Evolutionary conservation across 53 echinoderm and acorn worm genomes (phyloP).

Genomic region (Echinarachnius parma): DNA sequence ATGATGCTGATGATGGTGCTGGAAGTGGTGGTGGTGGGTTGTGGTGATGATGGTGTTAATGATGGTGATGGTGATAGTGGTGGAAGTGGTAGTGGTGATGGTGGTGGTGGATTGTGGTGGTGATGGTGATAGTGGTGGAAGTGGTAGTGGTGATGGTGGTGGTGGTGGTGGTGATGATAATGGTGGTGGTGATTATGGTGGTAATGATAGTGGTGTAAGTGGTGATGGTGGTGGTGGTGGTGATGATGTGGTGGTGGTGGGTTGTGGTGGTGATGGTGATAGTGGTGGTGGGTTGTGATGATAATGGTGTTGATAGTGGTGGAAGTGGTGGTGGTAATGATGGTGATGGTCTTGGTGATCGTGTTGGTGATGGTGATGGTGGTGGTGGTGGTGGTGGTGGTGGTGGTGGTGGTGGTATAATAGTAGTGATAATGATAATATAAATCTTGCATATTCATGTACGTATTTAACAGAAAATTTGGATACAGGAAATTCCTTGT

Average conservation of each 20-base stretch:
- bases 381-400: background rate
- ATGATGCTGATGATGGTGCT: too few species aligned
- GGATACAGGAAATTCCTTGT: too few species aligned
- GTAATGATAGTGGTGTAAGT: background rate
- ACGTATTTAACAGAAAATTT: too few species aligned
- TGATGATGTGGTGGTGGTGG: background rate
- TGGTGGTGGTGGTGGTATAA: background rate
- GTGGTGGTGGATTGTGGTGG: background rate
- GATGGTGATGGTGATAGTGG: background rate
- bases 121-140: background rate
- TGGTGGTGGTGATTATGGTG: too few species aligned
- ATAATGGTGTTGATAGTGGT: background rate
- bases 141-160: background rate
- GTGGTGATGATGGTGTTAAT: background rate
- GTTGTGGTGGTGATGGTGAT: background rate
- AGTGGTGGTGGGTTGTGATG: background rate
- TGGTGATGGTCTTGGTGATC: background rate
- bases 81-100: background rate
- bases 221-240: background rate
- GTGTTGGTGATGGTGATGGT: background rate
- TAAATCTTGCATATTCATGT: background rate
- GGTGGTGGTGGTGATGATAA: background rate
- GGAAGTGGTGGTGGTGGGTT: background rate
- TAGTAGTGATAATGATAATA: background rate
- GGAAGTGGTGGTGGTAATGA: background rate